phyloP scores from a whole-genome alignment of 2,888 invertebrate genomes.

The Drosophila buzzatii region DNA sequence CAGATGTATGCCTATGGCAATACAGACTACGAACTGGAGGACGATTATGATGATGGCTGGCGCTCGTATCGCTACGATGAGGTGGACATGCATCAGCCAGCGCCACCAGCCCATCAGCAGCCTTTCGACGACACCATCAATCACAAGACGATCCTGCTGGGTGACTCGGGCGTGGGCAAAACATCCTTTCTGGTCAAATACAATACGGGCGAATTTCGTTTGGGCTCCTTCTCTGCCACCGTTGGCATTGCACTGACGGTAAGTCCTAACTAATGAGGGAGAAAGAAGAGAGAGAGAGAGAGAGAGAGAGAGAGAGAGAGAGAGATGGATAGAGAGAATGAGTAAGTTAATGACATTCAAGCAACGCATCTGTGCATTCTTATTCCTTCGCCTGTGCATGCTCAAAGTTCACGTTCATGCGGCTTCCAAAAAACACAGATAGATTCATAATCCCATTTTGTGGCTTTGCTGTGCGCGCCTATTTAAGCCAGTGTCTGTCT shows the following conservation, averaged over 20 bases:
- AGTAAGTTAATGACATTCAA: slow-evolving; percentile 4
- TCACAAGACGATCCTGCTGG: slow-evolving; percentile 95
- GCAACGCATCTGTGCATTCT: slow-evolving; percentile 1
- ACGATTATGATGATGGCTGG: slow-evolving; percentile 83
- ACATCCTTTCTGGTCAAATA: slow-evolving; percentile 96
- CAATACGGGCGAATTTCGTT: slow-evolving; percentile 95
- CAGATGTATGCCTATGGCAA: slow-evolving; percentile 86
- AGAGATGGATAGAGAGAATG: not conserved
- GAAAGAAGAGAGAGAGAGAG: not conserved
- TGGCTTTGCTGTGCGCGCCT: slow-evolving; percentile 46
- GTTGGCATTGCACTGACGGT: slow-evolving; percentile 98
- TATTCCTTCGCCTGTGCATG: slow-evolving; percentile 22
- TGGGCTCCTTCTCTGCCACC: slow-evolving; percentile 96
- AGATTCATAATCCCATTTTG: slow-evolving; percentile 52
- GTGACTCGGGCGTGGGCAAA: slow-evolving; percentile 97
- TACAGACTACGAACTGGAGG: slow-evolving; percentile 73
- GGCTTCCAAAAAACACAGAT: slow-evolving; percentile 12
- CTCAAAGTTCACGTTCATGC: slow-evolving; percentile 17
- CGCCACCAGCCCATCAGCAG: slow-evolving; percentile 57
- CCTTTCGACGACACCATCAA: slow-evolving; percentile 87
- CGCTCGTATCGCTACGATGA: slow-evolving; percentile 85
- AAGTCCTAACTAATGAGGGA: slow-evolving; percentile 85
- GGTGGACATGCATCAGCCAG: slow-evolving; percentile 79
- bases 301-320: not conserved
- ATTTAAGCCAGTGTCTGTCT: slow-evolving; percentile 16